phyloP scores from a whole-genome alignment of 1,140 invertebrate species.

The Eriocheir sinensis region DNA sequence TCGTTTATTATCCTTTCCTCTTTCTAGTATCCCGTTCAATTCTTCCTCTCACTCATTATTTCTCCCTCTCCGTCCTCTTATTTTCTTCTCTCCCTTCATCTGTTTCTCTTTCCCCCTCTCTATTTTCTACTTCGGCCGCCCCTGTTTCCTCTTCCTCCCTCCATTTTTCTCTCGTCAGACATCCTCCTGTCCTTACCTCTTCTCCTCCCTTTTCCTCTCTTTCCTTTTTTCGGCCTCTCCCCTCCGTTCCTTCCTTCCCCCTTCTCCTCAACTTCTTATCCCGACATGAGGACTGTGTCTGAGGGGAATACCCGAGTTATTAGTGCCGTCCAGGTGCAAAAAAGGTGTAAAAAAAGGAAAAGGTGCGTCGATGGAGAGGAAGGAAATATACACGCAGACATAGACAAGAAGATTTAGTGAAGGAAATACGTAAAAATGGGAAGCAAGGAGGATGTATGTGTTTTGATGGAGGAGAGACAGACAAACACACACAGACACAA shows the following conservation, averaged over 20 bases:
- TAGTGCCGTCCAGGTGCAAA: background rate
- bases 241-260: background rate
- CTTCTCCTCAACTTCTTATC: background rate
- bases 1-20: too few relatives aligned
- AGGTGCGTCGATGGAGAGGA: background rate
- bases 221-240: background rate
- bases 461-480: background rate
- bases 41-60: too few relatives aligned
- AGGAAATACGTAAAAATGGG: too few relatives aligned
- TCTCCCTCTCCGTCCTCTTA: background rate
- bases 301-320: background rate
- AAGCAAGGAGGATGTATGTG: too few relatives aligned
- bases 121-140: slow-evolving; percentile 15
- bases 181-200: background rate
- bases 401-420: background rate
- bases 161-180: background rate
- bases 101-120: slow-evolving; percentile 32
- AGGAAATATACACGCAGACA: background rate
- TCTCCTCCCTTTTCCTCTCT: background rate
- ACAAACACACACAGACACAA: too few relatives aligned
- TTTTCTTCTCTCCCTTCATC: slow-evolving; percentile 29
- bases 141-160: slow-evolving; percentile 17
- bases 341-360: background rate
- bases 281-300: background rate
- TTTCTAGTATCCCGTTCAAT: too few relatives aligned